phyloP scores from a whole-genome alignment of 2,888 invertebrate species.

The Esperia sulphurella region DNA sequence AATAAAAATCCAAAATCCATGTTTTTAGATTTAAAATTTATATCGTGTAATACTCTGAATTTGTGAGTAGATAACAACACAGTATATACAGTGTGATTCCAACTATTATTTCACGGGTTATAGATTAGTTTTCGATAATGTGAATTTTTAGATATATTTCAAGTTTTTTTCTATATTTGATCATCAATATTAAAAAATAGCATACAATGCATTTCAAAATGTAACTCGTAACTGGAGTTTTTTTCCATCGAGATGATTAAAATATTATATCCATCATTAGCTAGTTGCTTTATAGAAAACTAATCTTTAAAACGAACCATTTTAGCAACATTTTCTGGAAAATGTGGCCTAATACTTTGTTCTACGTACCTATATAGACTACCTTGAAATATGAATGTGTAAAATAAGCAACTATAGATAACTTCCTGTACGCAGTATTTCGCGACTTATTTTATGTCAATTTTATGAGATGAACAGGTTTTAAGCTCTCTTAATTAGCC shows the following conservation, averaged over 20 bases:
- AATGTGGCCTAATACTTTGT: conserved; percentile 12
- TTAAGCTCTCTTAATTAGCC: conserved; percentile 6
- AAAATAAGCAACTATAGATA: background rate
- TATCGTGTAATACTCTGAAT: conserved; percentile 68
- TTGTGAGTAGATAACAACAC: conserved; percentile 63
- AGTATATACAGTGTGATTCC: conserved; percentile 61
- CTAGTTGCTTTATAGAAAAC: conserved; percentile 31
- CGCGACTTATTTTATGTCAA: background rate
- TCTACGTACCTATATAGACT: conserved; percentile 1
- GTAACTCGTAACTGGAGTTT: too few relatives aligned
- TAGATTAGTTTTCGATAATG: background rate
- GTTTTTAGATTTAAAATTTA: conserved; percentile 64
- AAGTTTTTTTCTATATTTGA: too few relatives aligned
- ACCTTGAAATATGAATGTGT: conserved; percentile 9
- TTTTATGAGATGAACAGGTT: conserved; percentile 5
- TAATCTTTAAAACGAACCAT: conserved; percentile 28
- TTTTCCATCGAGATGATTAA: too few relatives aligned
- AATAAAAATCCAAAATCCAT: conserved; percentile 40
- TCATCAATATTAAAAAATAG: too few relatives aligned
- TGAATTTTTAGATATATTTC: too few relatives aligned
- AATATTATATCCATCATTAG: conserved; percentile 9
- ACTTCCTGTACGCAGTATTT: conserved; percentile 10
- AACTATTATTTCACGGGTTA: conserved; percentile 18
- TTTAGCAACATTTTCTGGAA: conserved; percentile 6
- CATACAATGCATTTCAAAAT: too few relatives aligned